phyloP scores from a whole-genome alignment of 2,888 invertebrate genomes.

The Sceliomorpha sp. region DNA sequence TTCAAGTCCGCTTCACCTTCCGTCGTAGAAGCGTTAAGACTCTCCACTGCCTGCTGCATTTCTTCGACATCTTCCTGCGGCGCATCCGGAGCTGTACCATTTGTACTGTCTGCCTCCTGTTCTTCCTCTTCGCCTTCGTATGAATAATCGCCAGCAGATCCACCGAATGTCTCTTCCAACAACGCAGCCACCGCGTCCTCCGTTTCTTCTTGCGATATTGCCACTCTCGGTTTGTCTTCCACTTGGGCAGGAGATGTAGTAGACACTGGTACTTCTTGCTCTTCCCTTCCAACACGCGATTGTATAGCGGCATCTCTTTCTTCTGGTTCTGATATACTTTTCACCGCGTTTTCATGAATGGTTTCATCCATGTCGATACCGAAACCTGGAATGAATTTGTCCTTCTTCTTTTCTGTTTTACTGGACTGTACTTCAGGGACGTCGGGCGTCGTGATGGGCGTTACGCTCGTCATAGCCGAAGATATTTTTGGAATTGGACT shows the following conservation, averaged over 20 bases:
- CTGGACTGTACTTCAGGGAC: conserved; percentile 57
- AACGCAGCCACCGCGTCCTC: conserved; percentile 95
- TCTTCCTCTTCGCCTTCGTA: conserved; percentile 81
- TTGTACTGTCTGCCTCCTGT: conserved; percentile 74
- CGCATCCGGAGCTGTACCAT: conserved; percentile 80
- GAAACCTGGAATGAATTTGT: conserved; percentile 86
- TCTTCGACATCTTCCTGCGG: conserved; percentile 90
- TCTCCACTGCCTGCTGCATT: conserved; percentile 91
- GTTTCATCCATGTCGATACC: conserved; percentile 85
- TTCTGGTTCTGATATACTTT: conserved; percentile 86
- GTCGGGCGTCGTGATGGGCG: conserved; percentile 61
- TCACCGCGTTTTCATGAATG: conserved; percentile 89
- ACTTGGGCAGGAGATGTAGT: conserved; percentile 83
- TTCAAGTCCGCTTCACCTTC: conserved; percentile 82
- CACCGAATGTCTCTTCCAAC: conserved; percentile 92
- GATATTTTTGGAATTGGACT: conserved; percentile 84
- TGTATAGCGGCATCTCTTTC: conserved; percentile 72
- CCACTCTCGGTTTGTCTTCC: conserved; percentile 89
- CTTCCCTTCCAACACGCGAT: conserved; percentile 66
- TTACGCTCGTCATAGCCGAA: conserved; percentile 73
- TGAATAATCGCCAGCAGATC: conserved; percentile 80
- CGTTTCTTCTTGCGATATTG: conserved; percentile 95
- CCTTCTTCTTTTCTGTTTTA: conserved; percentile 81
- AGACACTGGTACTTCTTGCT: conserved; percentile 76
- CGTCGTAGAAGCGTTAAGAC: conserved; percentile 85